phyloP scores from a whole-genome alignment of 2,113 vertebrate species.

The Lipotes vexillifer region DNA sequence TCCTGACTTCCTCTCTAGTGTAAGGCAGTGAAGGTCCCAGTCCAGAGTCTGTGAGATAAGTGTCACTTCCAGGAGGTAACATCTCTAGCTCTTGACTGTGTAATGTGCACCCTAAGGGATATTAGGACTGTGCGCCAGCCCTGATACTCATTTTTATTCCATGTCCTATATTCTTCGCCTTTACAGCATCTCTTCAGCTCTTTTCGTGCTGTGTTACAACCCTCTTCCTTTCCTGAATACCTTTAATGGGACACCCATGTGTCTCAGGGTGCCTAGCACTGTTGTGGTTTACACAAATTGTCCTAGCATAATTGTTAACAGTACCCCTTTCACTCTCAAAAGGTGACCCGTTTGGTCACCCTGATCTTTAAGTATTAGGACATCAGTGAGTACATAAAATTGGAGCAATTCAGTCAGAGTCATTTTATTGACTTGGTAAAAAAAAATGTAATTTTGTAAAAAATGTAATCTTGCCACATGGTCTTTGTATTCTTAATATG shows the following conservation, averaged over 20 bases:
- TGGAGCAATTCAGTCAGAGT: background rate
- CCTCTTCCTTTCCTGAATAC: background rate
- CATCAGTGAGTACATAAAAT: background rate
- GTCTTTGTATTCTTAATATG: background rate
- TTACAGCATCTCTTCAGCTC: background rate
- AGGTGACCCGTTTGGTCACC: background rate
- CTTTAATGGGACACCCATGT: background rate
- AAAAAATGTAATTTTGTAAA: background rate
- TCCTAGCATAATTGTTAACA: background rate
- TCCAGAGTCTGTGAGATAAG: background rate
- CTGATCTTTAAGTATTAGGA: background rate
- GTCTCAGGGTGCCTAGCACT: background rate
- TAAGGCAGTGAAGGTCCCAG: background rate
- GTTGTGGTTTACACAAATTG: background rate
- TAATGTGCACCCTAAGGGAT: background rate
- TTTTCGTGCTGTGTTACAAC: background rate
- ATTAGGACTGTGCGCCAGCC: background rate
- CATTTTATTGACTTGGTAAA: background rate
- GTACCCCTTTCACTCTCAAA: background rate
- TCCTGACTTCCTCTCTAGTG: background rate
- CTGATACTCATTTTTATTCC: background rate
- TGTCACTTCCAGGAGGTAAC: background rate
- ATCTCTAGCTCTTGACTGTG: background rate
- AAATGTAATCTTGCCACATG: background rate
- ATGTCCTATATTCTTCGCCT: background rate